Conservation (phyloP, 2,797 vertebrate species). For the Sebastes jordani region DNA sequence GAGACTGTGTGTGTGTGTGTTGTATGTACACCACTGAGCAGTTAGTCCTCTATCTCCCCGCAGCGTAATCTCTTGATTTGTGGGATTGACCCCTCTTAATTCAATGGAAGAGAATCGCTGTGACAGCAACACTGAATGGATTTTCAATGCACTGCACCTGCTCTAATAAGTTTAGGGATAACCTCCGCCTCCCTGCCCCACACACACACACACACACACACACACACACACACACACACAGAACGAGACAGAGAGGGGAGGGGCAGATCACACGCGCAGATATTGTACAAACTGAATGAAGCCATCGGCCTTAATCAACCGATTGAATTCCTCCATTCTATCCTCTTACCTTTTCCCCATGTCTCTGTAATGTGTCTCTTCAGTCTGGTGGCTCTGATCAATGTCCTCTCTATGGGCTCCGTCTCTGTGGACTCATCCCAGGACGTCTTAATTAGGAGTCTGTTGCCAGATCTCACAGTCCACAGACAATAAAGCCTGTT, state of each 20-base stretch:
- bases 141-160: conserved; percentile 79
- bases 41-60: conserved; percentile 58
- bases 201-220: conserved; percentile 25
- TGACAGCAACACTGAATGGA: conserved; percentile 80
- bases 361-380: conserved; percentile 40
- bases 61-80: conserved; percentile 80
- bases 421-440: conserved; percentile 47
- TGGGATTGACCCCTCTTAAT: conserved; percentile 81
- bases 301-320: conserved; percentile 29
- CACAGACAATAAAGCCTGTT: conserved; percentile 38
- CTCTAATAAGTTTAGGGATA: conserved; percentile 77
- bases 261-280: conserved; percentile 42
- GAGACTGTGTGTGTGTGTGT: background rate
- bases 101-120: conserved; percentile 80
- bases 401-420: conserved; percentile 35
- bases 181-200: conserved; percentile 45
- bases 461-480: conserved; percentile 32
- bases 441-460: conserved; percentile 49
- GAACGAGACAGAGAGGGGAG: background rate
- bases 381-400: conserved; percentile 55
- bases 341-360: conserved; percentile 2
- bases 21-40: conserved; percentile 32
- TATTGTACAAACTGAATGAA: conserved; percentile 57
- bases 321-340: conserved; percentile 43
- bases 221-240: background rate